Percentiles rank a stretch among this genome's conserved stretches.
Conservation (phyloP, 2,797 vertebrate genomes). For the Emys orbicularis region DNA sequence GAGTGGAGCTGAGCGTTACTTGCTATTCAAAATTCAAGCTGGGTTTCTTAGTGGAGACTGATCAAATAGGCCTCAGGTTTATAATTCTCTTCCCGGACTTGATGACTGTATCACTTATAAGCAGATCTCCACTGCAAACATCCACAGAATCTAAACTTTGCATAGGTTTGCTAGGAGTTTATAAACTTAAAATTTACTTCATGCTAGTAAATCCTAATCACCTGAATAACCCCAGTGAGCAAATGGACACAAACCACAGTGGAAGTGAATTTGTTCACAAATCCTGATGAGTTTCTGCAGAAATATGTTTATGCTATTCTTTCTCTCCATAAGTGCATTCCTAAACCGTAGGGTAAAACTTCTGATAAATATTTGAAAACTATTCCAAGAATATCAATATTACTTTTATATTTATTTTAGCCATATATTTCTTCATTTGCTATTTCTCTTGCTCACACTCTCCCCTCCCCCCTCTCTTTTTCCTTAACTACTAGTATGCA, state of each 20-base stretch:
- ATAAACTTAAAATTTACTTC: not conserved
- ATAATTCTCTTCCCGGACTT: not conserved
- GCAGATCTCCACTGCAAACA: not conserved
- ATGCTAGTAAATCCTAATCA: not conserved
- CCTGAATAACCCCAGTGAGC: slow-evolving; percentile 7
- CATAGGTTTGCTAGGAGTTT: not conserved
- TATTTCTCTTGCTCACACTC: slow-evolving; percentile 30
- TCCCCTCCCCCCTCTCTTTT: slow-evolving; percentile 51
- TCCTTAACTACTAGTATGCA: slow-evolving; percentile 61
- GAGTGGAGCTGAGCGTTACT: slow-evolving; percentile 2
- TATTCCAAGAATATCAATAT: slow-evolving; percentile 22
- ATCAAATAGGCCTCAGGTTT: slow-evolving; percentile 20
- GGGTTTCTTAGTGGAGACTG: slow-evolving; percentile 26
- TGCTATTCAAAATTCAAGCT: slow-evolving; percentile 44
- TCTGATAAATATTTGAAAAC: slow-evolving; percentile 10
- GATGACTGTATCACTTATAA: not conserved
- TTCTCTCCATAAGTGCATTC: not conserved
- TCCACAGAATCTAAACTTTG: not conserved
- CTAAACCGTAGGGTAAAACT: not conserved
- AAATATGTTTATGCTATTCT: not conserved
- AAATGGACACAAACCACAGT: not conserved
- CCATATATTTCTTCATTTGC: slow-evolving; percentile 45
- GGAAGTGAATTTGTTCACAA: slow-evolving; percentile 23
- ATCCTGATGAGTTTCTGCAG: not conserved
- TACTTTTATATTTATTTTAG: not conserved